Evolutionary conservation across 2,113 vertebrate species (phyloP), one percentile per base, ranked within the genome.

Genomic region (Corythaixoides concolor): DNA sequence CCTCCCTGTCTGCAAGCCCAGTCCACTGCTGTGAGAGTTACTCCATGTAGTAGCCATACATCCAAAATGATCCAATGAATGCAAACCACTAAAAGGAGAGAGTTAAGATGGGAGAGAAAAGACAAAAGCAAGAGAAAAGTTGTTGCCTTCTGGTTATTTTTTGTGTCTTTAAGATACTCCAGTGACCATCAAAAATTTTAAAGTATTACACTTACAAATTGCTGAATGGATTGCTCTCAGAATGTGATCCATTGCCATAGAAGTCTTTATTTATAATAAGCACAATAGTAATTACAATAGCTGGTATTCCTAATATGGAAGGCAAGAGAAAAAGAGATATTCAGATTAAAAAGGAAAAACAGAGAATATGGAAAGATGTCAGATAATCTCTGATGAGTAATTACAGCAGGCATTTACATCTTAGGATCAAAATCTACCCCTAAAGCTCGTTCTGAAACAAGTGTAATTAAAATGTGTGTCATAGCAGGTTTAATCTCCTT

Each of bases 221-320:
- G 32, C 96, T 92, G 28, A 87, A 74, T 35, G 97, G 58, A 47
- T 79, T 82, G 62, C n/a, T 80, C 56, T 47, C 87, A 5, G 72
- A 35, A 28, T 63, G 27, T 5, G 30, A 27, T 79, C 24, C 12
- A 60, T n/a, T 92, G 41, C 99, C 99, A 33, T 99, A 99, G 24
- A 96, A 97, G 80, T 99, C 97, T 96, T 94, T 98, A 68, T 98
- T 98, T 92, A 98, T 97, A 73, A 89, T 95, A 52, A 99, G 94
- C 64, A 99, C 96, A 62, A 98, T 43, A 66, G 92, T 93, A 86
- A 99, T 98, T 20, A 99, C 88, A 49, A 98, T 28, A 45, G 98
- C 97, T 93, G 99, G 99, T 66, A 99, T 73, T 96, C 99, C 99
- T 99, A 97, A 74, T 69, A 45, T 23, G 89, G 50, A 86, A 94